Percentiles rank a stretch among this genome's conserved stretches.
phyloP scores from a whole-genome alignment of 2,113 vertebrate species.

The Corythornis vintsioides region DNA sequence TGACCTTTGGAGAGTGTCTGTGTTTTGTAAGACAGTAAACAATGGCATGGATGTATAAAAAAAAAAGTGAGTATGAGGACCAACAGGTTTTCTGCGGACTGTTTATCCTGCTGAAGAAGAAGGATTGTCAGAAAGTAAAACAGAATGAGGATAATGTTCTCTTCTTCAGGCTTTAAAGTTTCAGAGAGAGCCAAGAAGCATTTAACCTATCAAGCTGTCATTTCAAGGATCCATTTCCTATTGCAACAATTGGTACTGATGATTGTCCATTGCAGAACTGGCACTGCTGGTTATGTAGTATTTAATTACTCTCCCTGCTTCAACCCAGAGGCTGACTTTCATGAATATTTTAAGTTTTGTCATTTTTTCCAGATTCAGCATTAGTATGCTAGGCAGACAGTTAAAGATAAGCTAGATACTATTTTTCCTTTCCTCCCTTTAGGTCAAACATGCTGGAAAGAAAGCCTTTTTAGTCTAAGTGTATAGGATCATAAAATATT shows the following conservation, averaged over 20 bases:
- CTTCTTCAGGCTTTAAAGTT: neutral
- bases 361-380: neutral
- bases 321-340: neutral
- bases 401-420: neutral
- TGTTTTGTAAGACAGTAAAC: neutral
- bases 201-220: neutral
- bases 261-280: neutral
- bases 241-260: neutral
- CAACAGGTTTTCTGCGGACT: neutral
- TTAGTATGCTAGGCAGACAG: neutral
- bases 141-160: neutral
- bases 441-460: neutral
- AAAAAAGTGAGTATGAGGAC: neutral
- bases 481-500: slow-evolving; percentile 20
- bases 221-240: neutral
- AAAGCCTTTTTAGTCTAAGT: neutral
- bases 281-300: neutral
- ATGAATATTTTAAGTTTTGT: neutral
- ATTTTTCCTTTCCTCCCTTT: slow-evolving; percentile 34
- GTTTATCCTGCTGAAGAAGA: neutral
- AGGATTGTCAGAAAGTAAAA: neutral
- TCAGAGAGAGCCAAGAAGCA: neutral
- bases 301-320: neutral
- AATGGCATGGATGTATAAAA: neutral
- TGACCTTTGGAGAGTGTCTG: neutral